Base-by-base conservation (phyloP, 2,797 vertebrate genomes). In the Coracias cyanogaster region DNA sequence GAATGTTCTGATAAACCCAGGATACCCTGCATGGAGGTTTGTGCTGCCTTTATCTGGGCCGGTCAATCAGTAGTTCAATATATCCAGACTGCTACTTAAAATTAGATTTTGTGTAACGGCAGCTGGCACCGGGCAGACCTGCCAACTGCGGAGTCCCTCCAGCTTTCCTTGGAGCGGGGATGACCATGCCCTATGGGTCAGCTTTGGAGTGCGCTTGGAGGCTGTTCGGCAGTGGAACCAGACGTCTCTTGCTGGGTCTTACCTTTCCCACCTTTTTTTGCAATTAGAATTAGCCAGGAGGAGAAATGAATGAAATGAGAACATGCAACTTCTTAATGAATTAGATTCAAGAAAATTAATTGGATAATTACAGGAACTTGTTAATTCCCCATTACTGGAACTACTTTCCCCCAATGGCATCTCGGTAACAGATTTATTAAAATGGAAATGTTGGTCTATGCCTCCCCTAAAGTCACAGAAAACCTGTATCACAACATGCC, bases 301-400 rank as follows among this genome's bases (percentile, higher is more conserved):
- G 39, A 73, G 41, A 55, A 78, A 45, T 33, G 9, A 81, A 58
- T 90, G 26, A 82, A 90, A 81, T 35, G 33, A 88, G 61, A 90
- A 72, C 3, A 14, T 65, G 26, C 12, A 74, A 58, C 73, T 89
- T 84, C 24, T 35, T 78, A 79, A 58, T 76, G 12, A 91, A 78
- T 93, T 83, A n/a, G 33, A 81, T 69, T 8, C 35, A 82, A 74
- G 65, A 39, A 83, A 96, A 78, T 87, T 81, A 87, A 84, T 82
- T 71, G n/a, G 18, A 41, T 91, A 82, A 83, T 85, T 88, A 77
- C 39, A 88, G 29, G 62, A 81, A 82, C 64, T 60, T 93, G 26
- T 79, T 90, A 87, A 82, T 78, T 93, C 39, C 24, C 13, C 7
- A 9, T 88, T 93, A 83, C 64, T 78, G 60, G 15, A 82, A 52